Percentiles rank a stretch among this genome's conserved stretches.
These are phyloP conservation scores for Entomobrya proxima DNA, from an alignment of 2,888 invertebrate species.

Conservation along the genomic window DNA sequence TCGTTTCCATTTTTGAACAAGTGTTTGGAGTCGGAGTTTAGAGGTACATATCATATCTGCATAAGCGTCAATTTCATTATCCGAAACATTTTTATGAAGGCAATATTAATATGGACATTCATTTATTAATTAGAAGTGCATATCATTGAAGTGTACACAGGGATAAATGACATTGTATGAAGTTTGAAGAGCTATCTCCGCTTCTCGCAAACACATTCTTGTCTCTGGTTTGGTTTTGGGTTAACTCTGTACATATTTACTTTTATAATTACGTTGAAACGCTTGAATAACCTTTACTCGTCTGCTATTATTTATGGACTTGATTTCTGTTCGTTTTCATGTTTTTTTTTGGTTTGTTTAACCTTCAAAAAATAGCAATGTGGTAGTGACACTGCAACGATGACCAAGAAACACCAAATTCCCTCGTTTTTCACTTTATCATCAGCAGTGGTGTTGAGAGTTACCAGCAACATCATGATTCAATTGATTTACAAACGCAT, in stretches of 20 bases:
- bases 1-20: too few species aligned
- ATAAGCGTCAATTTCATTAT: too few species aligned
- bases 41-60: too few species aligned
- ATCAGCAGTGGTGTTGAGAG: not conserved
- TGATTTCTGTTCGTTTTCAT: not conserved
- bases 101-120: not conserved
- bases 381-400: slow-evolving; percentile 17
- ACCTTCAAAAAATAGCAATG: slow-evolving; percentile 34
- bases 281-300: not conserved
- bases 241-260: slow-evolving; percentile 15
- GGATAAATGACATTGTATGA: not conserved
- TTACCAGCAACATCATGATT: not conserved
- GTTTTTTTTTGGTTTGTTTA: slow-evolving; percentile 8
- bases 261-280: not conserved
- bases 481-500: slow-evolving; percentile 19
- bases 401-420: slow-evolving; percentile 10
- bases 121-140: not conserved
- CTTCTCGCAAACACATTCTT: not conserved
- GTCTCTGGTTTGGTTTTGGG: not conserved
- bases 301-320: not conserved
- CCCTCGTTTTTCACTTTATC: slow-evolving; percentile 31
- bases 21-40: too few species aligned
- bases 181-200: not conserved
- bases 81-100: too few species aligned
- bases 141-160: too few species aligned